A percentile compares a stretch with the other conserved stretches of the same genome.
Conservation (phyloP, 2,888 invertebrate genomes). For the Sinotaia quadrata region DNA sequence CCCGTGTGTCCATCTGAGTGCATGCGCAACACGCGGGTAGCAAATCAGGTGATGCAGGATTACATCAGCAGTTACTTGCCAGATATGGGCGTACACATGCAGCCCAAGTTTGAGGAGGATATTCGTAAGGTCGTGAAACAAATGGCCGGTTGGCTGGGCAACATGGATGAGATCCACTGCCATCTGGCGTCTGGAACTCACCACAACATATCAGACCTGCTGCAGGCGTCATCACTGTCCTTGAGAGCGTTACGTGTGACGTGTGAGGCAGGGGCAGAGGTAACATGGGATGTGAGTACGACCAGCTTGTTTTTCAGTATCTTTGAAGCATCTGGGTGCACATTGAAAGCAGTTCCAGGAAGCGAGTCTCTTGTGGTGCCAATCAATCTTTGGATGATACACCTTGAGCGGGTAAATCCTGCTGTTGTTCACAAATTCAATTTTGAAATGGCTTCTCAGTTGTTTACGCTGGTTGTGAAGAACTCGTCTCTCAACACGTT, state of each 20-base stretch:
- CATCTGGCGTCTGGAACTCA: background rate
- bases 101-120: background rate
- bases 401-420: background rate
- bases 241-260: conserved; percentile 14
- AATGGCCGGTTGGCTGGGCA: conserved; percentile 18
- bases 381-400: conserved; percentile 15
- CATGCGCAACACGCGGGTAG: conserved; percentile 4
- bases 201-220: conserved; percentile 4
- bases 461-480: conserved; percentile 6
- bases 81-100: conserved; percentile 20
- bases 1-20: conserved; percentile 5
- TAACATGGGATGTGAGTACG: conserved; percentile 16
- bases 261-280: conserved; percentile 5
- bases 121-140: conserved; percentile 2
- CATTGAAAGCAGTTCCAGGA: background rate
- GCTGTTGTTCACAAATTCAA: background rate
- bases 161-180: conserved; percentile 17
- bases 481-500: conserved; percentile 1
- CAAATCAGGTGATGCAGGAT: conserved; percentile 13
- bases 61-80: conserved; percentile 18
- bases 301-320: conserved; percentile 3
- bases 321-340: conserved; percentile 10
- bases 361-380: background rate
- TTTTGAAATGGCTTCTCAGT: background rate
- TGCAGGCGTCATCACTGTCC: conserved; percentile 8